These are phyloP conservation scores for Calliphora vicina DNA, from an alignment of 1,140 invertebrate genomes.

Conservation along the genomic window DNA sequence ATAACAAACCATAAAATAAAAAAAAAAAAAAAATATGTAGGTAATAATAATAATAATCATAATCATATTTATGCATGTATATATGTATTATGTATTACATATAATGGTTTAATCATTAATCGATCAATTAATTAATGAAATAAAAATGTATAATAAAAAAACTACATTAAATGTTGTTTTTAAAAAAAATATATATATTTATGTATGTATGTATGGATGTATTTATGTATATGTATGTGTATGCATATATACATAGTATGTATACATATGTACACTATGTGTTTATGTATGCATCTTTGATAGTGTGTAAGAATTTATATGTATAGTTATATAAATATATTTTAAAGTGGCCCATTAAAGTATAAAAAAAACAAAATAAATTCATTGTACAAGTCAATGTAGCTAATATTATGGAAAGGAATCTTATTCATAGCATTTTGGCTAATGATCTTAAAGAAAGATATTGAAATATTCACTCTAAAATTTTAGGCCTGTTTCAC, in stretches of 20 bases:
- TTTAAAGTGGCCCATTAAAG: background rate
- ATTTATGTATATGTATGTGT: background rate
- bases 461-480: no score
- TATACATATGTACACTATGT: no score
- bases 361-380: no score
- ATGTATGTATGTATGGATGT: background rate
- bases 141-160: constrained; percentile 11
- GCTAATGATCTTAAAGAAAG: no score
- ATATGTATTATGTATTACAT: background rate
- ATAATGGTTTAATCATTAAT: background rate
- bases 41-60: background rate
- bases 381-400: no score
- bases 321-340: no score
- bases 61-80: no score
- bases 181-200: background rate
- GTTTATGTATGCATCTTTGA: no score
- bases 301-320: background rate
- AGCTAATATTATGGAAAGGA: no score
- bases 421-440: no score
- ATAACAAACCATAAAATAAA: background rate
- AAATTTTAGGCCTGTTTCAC: no score
- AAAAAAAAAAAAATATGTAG: background rate
- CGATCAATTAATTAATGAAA: background rate
- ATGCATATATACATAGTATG: no score
- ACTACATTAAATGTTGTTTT: background rate